A percentile compares a stretch with the other conserved stretches of the same genome.
These are phyloP conservation scores for Vultur gryphus DNA, from an alignment of 2,797 vertebrate genomes.

Conservation along the genomic window DNA sequence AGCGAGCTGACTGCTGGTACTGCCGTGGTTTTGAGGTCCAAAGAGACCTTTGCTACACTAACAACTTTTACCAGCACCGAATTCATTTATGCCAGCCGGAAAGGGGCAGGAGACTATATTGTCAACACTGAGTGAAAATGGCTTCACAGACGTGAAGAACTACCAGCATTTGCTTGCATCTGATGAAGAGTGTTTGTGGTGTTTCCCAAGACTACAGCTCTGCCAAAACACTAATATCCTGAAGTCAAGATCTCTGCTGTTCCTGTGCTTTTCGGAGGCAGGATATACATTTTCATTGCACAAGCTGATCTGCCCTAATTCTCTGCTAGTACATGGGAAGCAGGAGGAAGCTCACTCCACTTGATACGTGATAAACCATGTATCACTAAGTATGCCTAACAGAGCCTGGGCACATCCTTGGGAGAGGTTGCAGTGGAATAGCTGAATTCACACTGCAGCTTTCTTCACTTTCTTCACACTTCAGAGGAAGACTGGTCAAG, in stretches of 20 bases:
- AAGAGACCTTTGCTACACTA: not conserved
- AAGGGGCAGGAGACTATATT: not conserved
- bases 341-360: not conserved
- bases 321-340: not conserved
- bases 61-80: not conserved
- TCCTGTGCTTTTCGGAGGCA: not conserved
- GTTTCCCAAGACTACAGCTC: not conserved
- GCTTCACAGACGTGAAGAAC: not conserved
- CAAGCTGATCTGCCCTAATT: not conserved
- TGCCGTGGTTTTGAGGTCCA: not conserved
- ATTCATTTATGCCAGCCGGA: not conserved
- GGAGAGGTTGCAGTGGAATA: not conserved
- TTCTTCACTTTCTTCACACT: not conserved
- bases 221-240: not conserved
- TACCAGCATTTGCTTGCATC: not conserved
- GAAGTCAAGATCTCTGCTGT: not conserved
- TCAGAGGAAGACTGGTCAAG: not conserved
- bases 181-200: not conserved
- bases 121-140: not conserved
- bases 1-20: no score
- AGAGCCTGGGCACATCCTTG: not conserved
- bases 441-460: not conserved
- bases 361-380: not conserved
- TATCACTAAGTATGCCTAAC: not conserved
- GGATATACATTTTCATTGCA: not conserved